Evolutionary conservation across 2,113 vertebrate species (phyloP), one percentile per base, ranked within the genome.

Genomic region (Columba livia): DNA sequence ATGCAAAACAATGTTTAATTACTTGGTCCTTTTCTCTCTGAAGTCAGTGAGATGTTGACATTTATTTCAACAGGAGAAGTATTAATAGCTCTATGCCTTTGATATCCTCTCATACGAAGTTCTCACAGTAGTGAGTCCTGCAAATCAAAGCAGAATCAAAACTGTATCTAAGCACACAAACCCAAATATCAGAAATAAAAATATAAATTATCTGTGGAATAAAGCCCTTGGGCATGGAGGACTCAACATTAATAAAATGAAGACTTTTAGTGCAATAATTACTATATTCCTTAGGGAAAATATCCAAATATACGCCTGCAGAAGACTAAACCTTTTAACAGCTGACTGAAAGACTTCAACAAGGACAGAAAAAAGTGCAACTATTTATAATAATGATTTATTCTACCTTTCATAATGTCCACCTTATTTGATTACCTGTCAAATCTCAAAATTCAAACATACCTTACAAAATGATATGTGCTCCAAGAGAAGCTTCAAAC

Each of bases 1-100:
- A 85, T 64, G 85, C 85, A 85, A 94, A 97, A 87, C 53, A 31
- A 50, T 21, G 4, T 54, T 82, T 96, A 92, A 94, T 84, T 94
- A 81, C 72, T 75, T 80, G 83, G 80, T 86, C 32, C 34, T 84
- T 88, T 89, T 70, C 71, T 62, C 75, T 93, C 82, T 90, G 82
- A 93, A 94, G 79, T 77, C 71, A 71, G 47, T 48, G 89, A 79
- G 60, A 36, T 48, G 72, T 23, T 90, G 79, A 15, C 24, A 40
- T 78, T 93, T 95, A 53, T 78, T 96, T 96, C 83, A 78, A 73
- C 19, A 57, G 88, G 20, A 81, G 86, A 93, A 85, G 82, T 32
- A 47, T 47, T 47, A 47, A 47, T 19, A 93, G 47, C 40, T 85
- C 57, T 72, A 11, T 42, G 61, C 25, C 73, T 92, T 93, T 94